Percentiles rank a stretch among this genome's conserved stretches.
Conservation (phyloP, 2,888 invertebrate genomes). For the Baronia brevicornis region DNA sequence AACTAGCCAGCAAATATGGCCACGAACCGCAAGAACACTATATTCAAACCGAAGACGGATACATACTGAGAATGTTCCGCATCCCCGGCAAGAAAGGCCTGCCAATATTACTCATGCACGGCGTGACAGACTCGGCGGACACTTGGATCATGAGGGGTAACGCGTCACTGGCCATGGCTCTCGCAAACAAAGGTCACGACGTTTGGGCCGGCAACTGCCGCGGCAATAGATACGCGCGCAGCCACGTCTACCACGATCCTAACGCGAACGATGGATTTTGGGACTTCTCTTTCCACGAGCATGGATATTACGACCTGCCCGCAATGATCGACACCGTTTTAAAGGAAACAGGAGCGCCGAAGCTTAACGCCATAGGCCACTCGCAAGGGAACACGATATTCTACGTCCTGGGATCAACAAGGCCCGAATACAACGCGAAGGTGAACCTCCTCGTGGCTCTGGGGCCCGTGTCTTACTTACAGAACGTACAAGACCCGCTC, state of each 20-base stretch:
- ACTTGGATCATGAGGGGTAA: constrained; percentile 31
- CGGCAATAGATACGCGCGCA: constrained; percentile 75
- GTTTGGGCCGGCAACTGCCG: constrained; percentile 51
- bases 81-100: constrained; percentile 23
- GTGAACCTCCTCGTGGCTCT: constrained; percentile 66
- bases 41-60: constrained; percentile 30
- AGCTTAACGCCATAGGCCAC: constrained; percentile 79
- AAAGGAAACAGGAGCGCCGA: constrained; percentile 51
- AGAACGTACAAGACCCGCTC: constrained; percentile 33
- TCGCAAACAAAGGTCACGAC: constrained; percentile 34
- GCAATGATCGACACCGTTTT: constrained; percentile 61
- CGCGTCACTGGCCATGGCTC: constrained; percentile 24
- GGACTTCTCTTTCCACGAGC: constrained; percentile 79
- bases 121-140: constrained; percentile 28
- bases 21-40: constrained; percentile 29
- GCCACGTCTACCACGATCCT: constrained; percentile 55
- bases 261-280: constrained; percentile 47
- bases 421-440: constrained; percentile 72
- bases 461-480: constrained; percentile 70
- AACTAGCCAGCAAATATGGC: constrained; percentile 42
- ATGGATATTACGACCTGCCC: constrained; percentile 80
- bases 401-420: constrained; percentile 62
- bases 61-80: constrained; percentile 28
- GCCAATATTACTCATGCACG: constrained; percentile 29
- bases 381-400: constrained; percentile 77